Percentiles rank a stretch among this genome's conserved stretches.
These are phyloP conservation scores for Myrmophylax atrothorax DNA, from an alignment of 2,113 vertebrate genomes.

Conservation along the genomic window DNA sequence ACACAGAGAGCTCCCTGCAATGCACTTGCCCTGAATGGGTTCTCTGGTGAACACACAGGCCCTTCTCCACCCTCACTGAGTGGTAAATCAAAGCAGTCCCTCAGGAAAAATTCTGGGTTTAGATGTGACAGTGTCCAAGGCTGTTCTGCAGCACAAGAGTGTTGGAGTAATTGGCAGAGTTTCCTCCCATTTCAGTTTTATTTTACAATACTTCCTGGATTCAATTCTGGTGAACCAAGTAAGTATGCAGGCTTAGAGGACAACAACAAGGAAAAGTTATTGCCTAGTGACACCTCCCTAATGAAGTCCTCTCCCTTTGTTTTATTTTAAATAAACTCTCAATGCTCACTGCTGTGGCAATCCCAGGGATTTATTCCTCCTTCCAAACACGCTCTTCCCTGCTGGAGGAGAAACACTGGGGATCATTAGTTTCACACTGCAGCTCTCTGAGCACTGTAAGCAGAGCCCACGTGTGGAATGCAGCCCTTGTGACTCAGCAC, in stretches of 20 bases:
- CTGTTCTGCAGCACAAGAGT: neutral
- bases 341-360: neutral
- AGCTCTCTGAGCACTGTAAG: slow-evolving; percentile 40
- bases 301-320: neutral
- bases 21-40: neutral
- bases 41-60: neutral
- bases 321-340: slow-evolving; percentile 1
- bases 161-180: neutral
- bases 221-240: neutral
- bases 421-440: slow-evolving; percentile 26
- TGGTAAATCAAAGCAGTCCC: neutral
- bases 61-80: neutral
- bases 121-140: neutral
- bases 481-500: slow-evolving; percentile 64
- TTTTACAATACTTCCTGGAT: neutral
- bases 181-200: neutral
- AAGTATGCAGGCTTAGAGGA: neutral
- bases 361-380: neutral
- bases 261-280: neutral
- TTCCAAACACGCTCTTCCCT: neutral
- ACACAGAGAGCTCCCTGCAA: neutral
- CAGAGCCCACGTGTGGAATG: slow-evolving; percentile 42
- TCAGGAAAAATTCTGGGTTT: neutral
- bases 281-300: neutral
- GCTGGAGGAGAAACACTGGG: neutral